phyloP scores from a whole-genome alignment of 2,888 invertebrate genomes.

The Mesochorus sp. region DNA sequence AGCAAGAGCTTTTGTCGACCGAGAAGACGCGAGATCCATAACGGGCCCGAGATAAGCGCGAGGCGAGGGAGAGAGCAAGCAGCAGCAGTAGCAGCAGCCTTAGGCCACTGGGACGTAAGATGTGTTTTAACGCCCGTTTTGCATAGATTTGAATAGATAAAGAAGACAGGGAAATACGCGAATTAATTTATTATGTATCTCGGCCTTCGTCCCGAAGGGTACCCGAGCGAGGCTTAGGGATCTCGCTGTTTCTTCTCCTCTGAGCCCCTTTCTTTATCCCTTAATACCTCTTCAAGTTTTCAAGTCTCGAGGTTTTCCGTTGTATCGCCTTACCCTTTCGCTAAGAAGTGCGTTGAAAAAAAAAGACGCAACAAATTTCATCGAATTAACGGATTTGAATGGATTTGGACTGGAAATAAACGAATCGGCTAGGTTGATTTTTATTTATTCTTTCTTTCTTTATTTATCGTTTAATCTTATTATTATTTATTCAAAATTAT shows the following conservation, averaged over 20 bases:
- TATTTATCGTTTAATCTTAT: too few relatives aligned
- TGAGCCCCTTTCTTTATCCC: conserved; percentile 58
- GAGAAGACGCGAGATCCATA: conserved; percentile 14
- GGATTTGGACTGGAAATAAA: conserved; percentile 30
- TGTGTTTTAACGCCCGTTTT: conserved; percentile 81
- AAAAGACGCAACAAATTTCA: too few relatives aligned
- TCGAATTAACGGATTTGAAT: conserved; percentile 48
- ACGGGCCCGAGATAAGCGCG: conserved; percentile 41
- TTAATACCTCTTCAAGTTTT: conserved; percentile 76
- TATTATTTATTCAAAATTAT: too few relatives aligned
- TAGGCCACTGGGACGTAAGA: conserved; percentile 66
- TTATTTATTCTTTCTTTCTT: background rate
- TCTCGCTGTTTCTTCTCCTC: conserved; percentile 42
- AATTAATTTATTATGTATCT: conserved; percentile 82
- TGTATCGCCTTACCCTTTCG: conserved; percentile 44
- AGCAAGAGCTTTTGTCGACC: conserved; percentile 44
- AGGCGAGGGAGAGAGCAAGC: conserved; percentile 62
- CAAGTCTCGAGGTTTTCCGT: conserved; percentile 58
- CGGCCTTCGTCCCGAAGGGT: conserved; percentile 59
- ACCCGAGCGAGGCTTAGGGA: conserved; percentile 62
- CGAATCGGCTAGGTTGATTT: background rate
- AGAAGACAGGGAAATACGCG: conserved; percentile 78
- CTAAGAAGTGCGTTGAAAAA: conserved; percentile 17
- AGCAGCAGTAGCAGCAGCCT: conserved; percentile 45
- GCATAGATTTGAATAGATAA: conserved; percentile 82